Percentiles rank a stretch among this genome's conserved stretches.
These are phyloP conservation scores for Coryphaenoides rupestris DNA, from an alignment of 2,113 vertebrate genomes.

Conservation along the genomic window DNA sequence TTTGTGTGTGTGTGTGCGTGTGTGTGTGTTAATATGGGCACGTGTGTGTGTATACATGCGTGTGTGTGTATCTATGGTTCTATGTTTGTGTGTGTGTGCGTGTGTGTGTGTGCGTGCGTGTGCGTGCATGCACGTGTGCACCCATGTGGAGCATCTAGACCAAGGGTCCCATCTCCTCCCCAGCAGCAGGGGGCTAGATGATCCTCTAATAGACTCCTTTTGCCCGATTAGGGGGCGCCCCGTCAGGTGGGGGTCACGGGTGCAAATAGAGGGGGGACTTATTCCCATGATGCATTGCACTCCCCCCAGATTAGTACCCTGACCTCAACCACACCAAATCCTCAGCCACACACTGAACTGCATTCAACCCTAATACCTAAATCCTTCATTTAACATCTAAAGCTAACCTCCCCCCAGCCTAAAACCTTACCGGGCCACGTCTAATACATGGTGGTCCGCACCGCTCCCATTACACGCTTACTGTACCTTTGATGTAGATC, in stretches of 20 bases:
- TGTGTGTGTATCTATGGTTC: background rate
- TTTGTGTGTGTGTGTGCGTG: too few species aligned
- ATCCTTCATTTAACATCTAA: too few species aligned
- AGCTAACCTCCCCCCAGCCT: too few species aligned
- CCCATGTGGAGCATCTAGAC: constrained; percentile 56
- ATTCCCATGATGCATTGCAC: too few species aligned
- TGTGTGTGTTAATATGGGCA: too few species aligned
- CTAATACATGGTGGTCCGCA: constrained; percentile 38
- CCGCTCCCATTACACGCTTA: too few species aligned
- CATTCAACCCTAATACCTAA: too few species aligned
- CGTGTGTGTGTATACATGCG: constrained; percentile 9
- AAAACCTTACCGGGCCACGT: too few species aligned
- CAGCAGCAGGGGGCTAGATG: constrained; percentile 54
- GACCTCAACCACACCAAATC: too few species aligned
- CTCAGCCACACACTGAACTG: too few species aligned
- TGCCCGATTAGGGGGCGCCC: constrained; percentile 64
- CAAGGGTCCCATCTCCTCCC: constrained; percentile 56
- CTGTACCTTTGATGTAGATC: too few species aligned
- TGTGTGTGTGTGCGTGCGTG: background rate
- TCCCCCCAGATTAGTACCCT: too few species aligned
- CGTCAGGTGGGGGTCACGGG: constrained; percentile 54
- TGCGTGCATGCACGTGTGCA: constrained; percentile 33
- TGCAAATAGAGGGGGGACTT: constrained; percentile 35
- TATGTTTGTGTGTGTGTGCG: constrained; percentile 4
- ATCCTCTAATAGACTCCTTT: constrained; percentile 62